Conservation (phyloP, 2,888 invertebrate species). For the Sinotaia quadrata region DNA sequence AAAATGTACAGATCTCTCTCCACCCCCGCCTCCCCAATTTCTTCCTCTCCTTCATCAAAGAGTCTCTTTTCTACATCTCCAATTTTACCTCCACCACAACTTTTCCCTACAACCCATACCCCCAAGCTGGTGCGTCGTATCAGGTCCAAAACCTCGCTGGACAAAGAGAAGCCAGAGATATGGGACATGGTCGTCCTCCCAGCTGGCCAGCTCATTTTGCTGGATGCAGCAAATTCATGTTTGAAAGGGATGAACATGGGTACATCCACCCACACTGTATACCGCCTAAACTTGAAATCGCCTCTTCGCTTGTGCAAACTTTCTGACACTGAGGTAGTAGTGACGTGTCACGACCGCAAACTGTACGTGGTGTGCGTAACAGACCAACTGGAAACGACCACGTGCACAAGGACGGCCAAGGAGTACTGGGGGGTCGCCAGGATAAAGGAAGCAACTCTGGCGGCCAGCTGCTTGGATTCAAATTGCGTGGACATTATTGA, state of each 20-base stretch:
- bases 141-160: constrained; percentile 13
- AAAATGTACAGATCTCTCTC: constrained; percentile 13
- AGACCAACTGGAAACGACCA: constrained; percentile 17
- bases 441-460: constrained; percentile 1
- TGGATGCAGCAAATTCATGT: constrained; percentile 15
- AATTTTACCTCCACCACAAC: neutral
- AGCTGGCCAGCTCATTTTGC: constrained; percentile 14
- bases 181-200: constrained; percentile 22
- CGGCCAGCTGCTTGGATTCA: constrained; percentile 11
- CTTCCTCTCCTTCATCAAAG: constrained; percentile 2
- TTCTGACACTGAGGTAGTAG: constrained; percentile 12
- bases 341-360: constrained; percentile 9
- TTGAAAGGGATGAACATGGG: constrained; percentile 26
- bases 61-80: too few species aligned
- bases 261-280: constrained; percentile 14
- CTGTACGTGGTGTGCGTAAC: constrained; percentile 17
- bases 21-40: constrained; percentile 14
- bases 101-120: constrained; percentile 4
- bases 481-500: constrained; percentile 16
- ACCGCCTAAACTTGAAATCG: constrained; percentile 6
- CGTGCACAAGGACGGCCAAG: constrained; percentile 4
- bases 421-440: constrained; percentile 20
- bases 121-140: constrained; percentile 21
- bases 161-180: constrained; percentile 19
- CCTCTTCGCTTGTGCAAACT: constrained; percentile 20